phyloP scores from a whole-genome alignment of 2,888 invertebrate species.

The Dicroscelio sp. region DNA sequence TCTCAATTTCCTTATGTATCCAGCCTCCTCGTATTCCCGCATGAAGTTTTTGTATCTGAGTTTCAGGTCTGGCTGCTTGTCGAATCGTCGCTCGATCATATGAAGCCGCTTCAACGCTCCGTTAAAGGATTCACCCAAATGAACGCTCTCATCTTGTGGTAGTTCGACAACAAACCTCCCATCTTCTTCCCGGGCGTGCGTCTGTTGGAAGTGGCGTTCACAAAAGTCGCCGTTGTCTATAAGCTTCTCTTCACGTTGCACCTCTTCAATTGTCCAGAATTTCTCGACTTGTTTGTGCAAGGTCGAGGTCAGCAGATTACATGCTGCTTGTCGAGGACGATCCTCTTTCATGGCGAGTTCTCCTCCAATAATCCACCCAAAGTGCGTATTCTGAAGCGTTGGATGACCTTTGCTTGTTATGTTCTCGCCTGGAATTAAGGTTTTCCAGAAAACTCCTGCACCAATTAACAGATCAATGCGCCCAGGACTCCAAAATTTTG shows the following conservation, averaged over 20 bases:
- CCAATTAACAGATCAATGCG: too few relatives aligned
- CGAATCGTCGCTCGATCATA: background rate
- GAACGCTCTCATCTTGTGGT: background rate
- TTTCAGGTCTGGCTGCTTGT: background rate
- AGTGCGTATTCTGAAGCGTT: too few relatives aligned
- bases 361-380: too few relatives aligned
- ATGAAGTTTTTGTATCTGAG: background rate
- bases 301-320: too few relatives aligned
- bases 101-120: background rate
- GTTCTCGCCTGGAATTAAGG: too few relatives aligned
- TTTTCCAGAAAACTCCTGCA: too few relatives aligned
- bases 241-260: background rate
- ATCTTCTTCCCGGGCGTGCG: background rate
- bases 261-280: background rate
- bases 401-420: too few relatives aligned
- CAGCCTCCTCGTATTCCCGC: background rate
- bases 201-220: background rate
- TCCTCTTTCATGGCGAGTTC: too few relatives aligned
- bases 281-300: background rate
- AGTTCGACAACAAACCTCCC: too few relatives aligned
- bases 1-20: background rate
- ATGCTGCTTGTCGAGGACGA: too few relatives aligned
- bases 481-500: too few relatives aligned
- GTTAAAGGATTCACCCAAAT: background rate
- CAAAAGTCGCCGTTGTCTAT: background rate